Evolutionary conservation across 1,140 invertebrate genomes (phyloP).

Genomic region (Bombus ignitus): DNA sequence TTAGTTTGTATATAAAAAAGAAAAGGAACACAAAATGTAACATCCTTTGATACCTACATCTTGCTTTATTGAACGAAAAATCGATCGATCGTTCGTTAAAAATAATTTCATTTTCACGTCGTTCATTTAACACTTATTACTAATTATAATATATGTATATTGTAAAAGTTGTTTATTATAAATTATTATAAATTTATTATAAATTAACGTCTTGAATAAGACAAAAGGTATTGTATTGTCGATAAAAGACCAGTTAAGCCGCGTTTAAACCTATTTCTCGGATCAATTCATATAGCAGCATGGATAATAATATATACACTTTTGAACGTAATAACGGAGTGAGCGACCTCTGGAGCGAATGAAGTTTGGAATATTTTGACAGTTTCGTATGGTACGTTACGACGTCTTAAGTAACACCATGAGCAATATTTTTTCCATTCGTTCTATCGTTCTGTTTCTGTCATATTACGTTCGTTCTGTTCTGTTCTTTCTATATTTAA

Average conservation of each 20-base stretch:
- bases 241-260: not conserved
- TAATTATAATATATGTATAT: slow-evolving; percentile 19
- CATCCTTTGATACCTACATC: slow-evolving; percentile 16
- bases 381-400: not conserved
- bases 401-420: not conserved
- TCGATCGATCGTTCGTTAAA: slow-evolving; percentile 7
- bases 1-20: slow-evolving; percentile 26
- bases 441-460: not conserved
- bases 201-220: not conserved
- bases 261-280: not conserved
- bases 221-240: not conserved
- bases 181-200: not conserved
- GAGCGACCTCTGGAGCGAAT: not conserved
- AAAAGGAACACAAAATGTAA: not conserved
- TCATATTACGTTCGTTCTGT: slow-evolving; percentile 11
- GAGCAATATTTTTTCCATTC: not conserved
- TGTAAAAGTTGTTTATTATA: slow-evolving; percentile 20
- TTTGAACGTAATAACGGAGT: too few species aligned
- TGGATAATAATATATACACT: not conserved
- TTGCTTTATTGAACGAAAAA: not conserved
- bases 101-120: not conserved
- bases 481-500: not conserved
- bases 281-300: not conserved
- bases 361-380: not conserved
- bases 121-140: not conserved